phyloP scores from a whole-genome alignment of 2,113 vertebrate species.

The Phyllopteryx taeniolatus region DNA sequence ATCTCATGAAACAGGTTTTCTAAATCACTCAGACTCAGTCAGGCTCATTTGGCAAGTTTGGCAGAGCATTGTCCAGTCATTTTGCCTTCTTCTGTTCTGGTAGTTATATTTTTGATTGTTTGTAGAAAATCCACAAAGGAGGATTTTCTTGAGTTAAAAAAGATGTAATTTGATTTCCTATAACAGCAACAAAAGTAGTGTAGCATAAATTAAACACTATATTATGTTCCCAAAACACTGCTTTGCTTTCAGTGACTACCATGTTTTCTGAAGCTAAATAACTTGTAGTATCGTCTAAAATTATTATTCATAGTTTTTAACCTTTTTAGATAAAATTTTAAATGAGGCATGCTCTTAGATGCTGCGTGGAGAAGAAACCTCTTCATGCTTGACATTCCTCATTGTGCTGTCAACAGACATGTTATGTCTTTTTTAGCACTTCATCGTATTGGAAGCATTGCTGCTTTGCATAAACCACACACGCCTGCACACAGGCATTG shows the following conservation, averaged over 20 bases:
- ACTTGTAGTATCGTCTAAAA: not conserved
- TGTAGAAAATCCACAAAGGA: not conserved
- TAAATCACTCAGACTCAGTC: not conserved
- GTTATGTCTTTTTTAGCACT: slow-evolving; percentile 1
- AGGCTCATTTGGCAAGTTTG: not conserved
- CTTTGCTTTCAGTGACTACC: not conserved
- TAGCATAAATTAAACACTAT: not conserved
- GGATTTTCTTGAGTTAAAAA: not conserved
- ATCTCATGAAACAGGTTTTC: not conserved
- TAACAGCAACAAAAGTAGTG: not conserved
- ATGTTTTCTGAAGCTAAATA: not conserved
- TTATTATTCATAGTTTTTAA: not conserved
- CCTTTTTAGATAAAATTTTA: not conserved
- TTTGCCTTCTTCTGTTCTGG: not conserved
- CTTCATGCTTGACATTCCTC: not conserved
- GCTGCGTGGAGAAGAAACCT: not conserved
- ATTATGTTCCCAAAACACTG: not conserved
- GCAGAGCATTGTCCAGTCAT: not conserved
- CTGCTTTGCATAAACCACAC: slow-evolving; percentile 9
- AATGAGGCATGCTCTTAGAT: not conserved
- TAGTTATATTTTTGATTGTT: not conserved
- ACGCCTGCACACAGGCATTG: not conserved
- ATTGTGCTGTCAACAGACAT: not conserved
- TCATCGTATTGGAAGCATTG: not conserved
- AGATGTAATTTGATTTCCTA: not conserved